Evolutionary conservation across 2,888 invertebrate species (phyloP).

Genomic region (Azorinus chamasolen): DNA sequence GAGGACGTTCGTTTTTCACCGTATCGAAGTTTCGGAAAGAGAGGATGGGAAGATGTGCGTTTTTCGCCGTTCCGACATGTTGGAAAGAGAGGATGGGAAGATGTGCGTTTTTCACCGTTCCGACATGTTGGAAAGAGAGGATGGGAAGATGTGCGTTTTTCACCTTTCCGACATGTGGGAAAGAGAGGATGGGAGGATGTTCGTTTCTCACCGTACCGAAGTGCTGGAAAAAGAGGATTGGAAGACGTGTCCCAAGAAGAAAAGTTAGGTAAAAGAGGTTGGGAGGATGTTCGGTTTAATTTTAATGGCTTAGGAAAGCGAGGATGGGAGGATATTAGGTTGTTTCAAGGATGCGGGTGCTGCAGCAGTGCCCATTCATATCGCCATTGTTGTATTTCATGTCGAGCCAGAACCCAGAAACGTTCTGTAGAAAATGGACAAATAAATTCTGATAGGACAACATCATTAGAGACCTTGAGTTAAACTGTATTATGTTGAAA

Average conservation of each 20-base stretch:
- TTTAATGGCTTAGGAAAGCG: neutral
- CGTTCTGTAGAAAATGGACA: no score
- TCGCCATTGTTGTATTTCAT: no score
- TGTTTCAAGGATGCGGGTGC: slow-evolving; percentile 1
- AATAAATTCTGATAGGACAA: no score
- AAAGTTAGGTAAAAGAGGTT: slow-evolving; percentile 5
- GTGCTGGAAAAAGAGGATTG: slow-evolving; percentile 20
- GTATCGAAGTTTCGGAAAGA: no score
- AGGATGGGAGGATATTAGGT: slow-evolving; percentile 4
- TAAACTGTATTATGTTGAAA: no score
- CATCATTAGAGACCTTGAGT: no score
- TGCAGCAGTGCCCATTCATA: no score
- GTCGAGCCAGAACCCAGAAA: no score
- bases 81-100: slow-evolving; percentile 20
- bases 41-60: no score
- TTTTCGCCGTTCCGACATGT: no score
- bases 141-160: slow-evolving; percentile 3
- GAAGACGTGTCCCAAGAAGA: slow-evolving; percentile 12
- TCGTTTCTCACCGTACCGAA: neutral
- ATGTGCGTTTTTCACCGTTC: neutral
- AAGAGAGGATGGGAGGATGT: slow-evolving; percentile 13
- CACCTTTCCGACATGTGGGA: neutral
- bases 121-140: neutral
- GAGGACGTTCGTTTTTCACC: no score
- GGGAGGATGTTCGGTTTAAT: slow-evolving; percentile 9